Base-by-base conservation (phyloP, 1,140 invertebrate species). In the Trypoxylus dichotomus region DNA sequence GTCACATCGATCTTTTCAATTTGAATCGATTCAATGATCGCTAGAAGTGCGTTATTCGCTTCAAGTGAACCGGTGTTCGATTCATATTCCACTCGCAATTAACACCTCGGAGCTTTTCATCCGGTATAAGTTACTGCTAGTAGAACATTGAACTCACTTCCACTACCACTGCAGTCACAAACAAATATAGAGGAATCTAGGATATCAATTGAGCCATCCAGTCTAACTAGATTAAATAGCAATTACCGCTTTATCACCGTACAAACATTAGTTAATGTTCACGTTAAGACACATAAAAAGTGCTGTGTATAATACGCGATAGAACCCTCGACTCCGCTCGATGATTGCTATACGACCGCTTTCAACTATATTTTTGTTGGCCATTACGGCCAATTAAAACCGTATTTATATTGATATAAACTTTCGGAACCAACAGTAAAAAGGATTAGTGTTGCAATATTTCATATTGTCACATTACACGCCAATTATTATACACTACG, bases 391-490 rank as follows among this genome's bases (percentile, higher is more conserved):
- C 60, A 68, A 68, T 68, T 68, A 68, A 68, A 25, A 68, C 60
- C 60, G 60, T 27, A 68, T 68, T 68, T 68, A 68, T 68, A 68
- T 68, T 29, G 60, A 68, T 68, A 68, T 29, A 68, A 24, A 68
- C 19, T 68, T 68, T 68, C 60, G 60, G 60, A 68, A 68, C 60
- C 24, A 29, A 29, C 60, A 68, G 60, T 68, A 68, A 68, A 68
- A 68, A 68, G 24, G 60, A 68, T 68, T 68, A 68, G 60, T 68
- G 60, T 24, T 24, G 60, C 60, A 68, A 68, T 68, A 68, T 68
- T 68, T 68, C 60, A 68, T 68, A 68, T 68, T 68, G 60, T 68
- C 60, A 68, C 60, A 68, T 68, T 68, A 68, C 60, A 68, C 24
- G 60, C 60, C 60, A 68, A 68, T 68, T 68, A 68, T 68, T 68